These are phyloP conservation scores for Herminia tarsipennalis DNA, from an alignment of 2,888 invertebrate genomes.

Conservation along the genomic window DNA sequence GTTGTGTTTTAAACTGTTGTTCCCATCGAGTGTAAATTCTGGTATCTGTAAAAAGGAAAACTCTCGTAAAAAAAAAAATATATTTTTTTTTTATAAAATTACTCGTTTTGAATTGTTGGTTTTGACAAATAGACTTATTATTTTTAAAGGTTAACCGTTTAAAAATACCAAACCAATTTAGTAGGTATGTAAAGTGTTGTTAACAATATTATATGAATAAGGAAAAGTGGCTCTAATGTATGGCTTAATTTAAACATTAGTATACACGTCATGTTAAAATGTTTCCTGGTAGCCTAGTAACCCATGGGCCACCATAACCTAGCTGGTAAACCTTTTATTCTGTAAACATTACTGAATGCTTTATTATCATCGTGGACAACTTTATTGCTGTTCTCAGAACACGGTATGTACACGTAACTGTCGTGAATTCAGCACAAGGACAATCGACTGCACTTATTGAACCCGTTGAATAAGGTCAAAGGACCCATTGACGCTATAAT, in stretches of 20 bases:
- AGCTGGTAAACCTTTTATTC: constrained; percentile 9
- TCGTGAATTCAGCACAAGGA: constrained; percentile 77
- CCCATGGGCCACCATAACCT: not conserved
- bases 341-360: constrained; percentile 37
- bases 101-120: too few species aligned
- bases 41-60: constrained; percentile 73
- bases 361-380: constrained; percentile 47
- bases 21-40: constrained; percentile 87
- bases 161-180: too few species aligned
- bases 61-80: not conserved
- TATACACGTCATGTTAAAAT: not conserved
- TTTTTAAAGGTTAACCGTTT: too few species aligned
- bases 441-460: constrained; percentile 70
- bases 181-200: too few species aligned
- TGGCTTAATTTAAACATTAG: too few species aligned
- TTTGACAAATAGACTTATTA: too few species aligned
- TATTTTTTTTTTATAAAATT: not conserved
- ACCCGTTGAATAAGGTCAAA: constrained; percentile 78
- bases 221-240: too few species aligned
- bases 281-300: constrained; percentile 2
- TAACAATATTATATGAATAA: too few species aligned
- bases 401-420: constrained; percentile 54
- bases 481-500: constrained; percentile 71
- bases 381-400: constrained; percentile 74
- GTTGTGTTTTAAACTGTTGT: constrained; percentile 82